A percentile compares a stretch with the other conserved stretches of the same genome.
phyloP scores from a whole-genome alignment of 2,113 vertebrate genomes.

The Pomatostomus ruficeps region DNA sequence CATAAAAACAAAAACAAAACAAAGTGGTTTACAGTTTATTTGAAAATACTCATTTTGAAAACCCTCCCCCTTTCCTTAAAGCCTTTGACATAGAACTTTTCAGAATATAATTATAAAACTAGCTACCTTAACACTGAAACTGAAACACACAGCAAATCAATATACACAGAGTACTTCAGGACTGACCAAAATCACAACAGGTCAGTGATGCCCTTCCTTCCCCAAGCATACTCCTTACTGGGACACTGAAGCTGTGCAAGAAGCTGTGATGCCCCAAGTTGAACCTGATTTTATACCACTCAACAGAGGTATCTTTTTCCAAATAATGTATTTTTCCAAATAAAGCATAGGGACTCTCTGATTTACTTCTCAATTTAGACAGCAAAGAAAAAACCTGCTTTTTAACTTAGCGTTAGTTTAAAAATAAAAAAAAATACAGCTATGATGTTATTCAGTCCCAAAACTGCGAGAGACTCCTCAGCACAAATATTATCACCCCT shows the following conservation, averaged over 20 bases:
- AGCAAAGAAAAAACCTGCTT: not conserved
- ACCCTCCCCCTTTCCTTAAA: not conserved
- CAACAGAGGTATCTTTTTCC: not conserved
- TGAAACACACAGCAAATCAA: not conserved
- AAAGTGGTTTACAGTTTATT: not conserved
- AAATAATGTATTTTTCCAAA: not conserved
- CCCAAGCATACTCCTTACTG: not conserved
- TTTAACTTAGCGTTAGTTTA: not conserved
- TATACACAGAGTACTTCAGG: not conserved
- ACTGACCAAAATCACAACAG: fast-evolving
- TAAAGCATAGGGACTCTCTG: not conserved
- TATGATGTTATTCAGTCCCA: not conserved
- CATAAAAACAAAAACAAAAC: not conserved
- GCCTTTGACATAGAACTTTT: not conserved
- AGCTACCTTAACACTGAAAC: not conserved
- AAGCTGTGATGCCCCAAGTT: not conserved
- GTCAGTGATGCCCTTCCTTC: not conserved
- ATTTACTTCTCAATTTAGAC: not conserved
- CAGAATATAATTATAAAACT: not conserved
- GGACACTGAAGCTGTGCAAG: not conserved
- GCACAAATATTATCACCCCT: not conserved
- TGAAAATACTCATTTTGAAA: not conserved
- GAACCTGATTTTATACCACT: not conserved
- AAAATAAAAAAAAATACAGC: not conserved
- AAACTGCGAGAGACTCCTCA: not conserved